Evolutionary conservation across 23 tunicate species (phyloP).

Genomic region (Botrylloides violaceus): DNA sequence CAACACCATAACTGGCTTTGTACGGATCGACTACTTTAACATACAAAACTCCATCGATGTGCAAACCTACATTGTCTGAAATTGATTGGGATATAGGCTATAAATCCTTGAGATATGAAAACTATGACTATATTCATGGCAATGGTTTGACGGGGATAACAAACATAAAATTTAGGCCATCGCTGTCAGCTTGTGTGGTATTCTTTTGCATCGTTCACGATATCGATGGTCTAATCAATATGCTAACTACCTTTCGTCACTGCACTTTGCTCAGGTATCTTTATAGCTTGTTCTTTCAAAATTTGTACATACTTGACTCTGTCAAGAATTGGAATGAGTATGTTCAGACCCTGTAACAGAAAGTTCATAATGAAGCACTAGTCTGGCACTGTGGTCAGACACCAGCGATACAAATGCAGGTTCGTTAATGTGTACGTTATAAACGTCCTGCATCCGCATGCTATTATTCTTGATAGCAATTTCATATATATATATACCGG

Average conservation of each 20-base stretch:
- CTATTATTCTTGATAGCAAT: too few species aligned
- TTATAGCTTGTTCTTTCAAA: conserved; percentile 94
- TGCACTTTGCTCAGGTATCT: conserved; percentile 97
- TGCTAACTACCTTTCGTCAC: conserved; percentile 89
- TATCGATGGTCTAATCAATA: too few species aligned
- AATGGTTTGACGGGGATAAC: too few species aligned
- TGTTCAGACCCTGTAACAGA: conserved; percentile 65
- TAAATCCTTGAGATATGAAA: not conserved
- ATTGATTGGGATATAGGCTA: too few species aligned
- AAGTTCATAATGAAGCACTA: not conserved
- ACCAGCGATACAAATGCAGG: too few species aligned
- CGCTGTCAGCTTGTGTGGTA: too few species aligned
- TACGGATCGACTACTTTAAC: conserved; percentile 92
- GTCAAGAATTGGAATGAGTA: conserved; percentile 75
- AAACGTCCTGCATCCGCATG: too few species aligned
- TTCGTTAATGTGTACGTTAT: too few species aligned
- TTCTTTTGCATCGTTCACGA: too few species aligned
- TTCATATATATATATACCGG: conserved; percentile 82
- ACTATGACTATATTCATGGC: too few species aligned
- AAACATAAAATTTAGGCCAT: too few species aligned
- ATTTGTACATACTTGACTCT: conserved; percentile 81
- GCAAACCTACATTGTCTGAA: conserved; percentile 87
- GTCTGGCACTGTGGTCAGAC: not conserved
- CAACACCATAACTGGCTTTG: conserved; percentile 93
- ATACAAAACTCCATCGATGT: conserved; percentile 95